Evolutionary conservation across 1,140 invertebrate genomes (phyloP).

Genomic region (Hycleus cichorii): DNA sequence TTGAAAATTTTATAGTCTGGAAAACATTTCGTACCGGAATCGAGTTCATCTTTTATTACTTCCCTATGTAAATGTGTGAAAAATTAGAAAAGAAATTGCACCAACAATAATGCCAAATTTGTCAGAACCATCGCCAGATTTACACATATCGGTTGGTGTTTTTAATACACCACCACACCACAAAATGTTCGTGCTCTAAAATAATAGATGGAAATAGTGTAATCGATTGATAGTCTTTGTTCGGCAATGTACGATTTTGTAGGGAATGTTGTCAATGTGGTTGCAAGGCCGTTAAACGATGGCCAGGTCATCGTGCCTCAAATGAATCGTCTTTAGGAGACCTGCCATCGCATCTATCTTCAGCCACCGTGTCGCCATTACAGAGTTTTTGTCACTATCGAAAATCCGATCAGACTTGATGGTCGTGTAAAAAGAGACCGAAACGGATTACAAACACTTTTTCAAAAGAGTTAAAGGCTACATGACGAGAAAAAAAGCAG

Average conservation of each 20-base stretch:
- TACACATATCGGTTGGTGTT: no score
- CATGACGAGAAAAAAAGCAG: no score
- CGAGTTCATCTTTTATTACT: conserved; percentile 10
- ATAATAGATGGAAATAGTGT: no score
- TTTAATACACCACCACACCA: no score
- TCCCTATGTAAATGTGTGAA: conserved; percentile 1
- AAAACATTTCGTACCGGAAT: conserved; percentile 19
- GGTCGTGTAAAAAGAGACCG: no score
- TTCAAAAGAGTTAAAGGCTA: no score
- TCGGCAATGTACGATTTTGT: neutral
- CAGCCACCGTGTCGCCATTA: conserved; percentile 13
- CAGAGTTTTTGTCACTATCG: conserved; percentile 3
- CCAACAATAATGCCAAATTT: no score
- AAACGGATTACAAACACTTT: no score
- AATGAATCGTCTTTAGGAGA: conserved; percentile 8
- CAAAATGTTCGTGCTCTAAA: no score
- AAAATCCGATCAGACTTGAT: no score
- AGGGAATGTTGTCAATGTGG: conserved; percentile 10
- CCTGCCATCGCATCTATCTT: conserved; percentile 10
- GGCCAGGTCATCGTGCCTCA: conserved; percentile 7
- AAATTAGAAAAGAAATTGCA: neutral
- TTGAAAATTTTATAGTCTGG: conserved; percentile 22
- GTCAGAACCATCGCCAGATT: no score
- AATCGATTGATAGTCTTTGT: no score
- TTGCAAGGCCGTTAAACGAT: conserved; percentile 10